Evolutionary conservation across 1,140 invertebrate species (phyloP), one percentile per base, ranked within the genome.

Genomic region (Phthorimaea operculella): DNA sequence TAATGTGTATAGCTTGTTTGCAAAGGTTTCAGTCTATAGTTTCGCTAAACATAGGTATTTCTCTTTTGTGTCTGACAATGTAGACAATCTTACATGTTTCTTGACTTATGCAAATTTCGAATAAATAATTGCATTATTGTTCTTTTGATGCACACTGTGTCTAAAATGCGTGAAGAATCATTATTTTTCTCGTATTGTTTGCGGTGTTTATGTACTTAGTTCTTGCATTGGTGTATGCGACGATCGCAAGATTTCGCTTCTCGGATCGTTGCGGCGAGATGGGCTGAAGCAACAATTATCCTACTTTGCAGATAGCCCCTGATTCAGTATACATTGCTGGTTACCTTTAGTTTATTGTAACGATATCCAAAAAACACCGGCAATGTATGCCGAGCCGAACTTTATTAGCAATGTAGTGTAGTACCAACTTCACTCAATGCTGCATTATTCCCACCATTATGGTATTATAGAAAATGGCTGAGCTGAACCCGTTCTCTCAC

Each of bases 171-270:
- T 16, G n/a, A 47, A 47, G 16, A 9, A 9, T 28, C 52, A 16
- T 54, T 57, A 60, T 52, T 50, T 51, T 57, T 54, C 51, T 57
- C 47, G 15, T 49, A 57, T 52, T 54, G 59, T 54, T 45, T 51
- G 50, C 28, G 58, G 62, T 63, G 59, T 62, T 11, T 47, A 1
- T 17, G 44, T 47, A 47, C 62, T 51, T 55, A 18, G 57, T 62
- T 57, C 60, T 67, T 70, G 64, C 62, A 63, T 63, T 47, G 51
- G 52, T 18, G 36, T 39, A 42, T 44, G 52, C 21, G 48, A 55
- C 57, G 18, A 53, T 62, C 58, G 53, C 58, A 65, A 65, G 63
- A 63, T 70, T 70, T 70, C 64, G 62, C 68, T 63, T 28, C 21
- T 2, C 21, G 21, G 61, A 64, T 70, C 64, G 60, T 64, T 42